A percentile compares a stretch with the other conserved stretches of the same genome.
These are phyloP conservation scores for Platynereis dumerilii DNA, from an alignment of 2,888 invertebrate genomes.

Conservation along the genomic window DNA sequence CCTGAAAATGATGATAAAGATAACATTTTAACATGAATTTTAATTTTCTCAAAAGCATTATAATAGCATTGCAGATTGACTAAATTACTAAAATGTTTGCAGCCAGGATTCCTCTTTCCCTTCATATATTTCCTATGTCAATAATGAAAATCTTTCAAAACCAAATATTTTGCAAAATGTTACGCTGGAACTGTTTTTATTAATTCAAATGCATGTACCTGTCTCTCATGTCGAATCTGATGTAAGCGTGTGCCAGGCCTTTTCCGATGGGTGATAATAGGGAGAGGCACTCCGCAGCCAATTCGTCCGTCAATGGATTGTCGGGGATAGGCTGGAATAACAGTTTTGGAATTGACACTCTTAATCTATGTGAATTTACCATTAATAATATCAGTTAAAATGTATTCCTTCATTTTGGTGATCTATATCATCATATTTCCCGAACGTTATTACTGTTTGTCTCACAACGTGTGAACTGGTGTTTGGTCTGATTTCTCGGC, in stretches of 20 bases:
- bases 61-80: too few relatives aligned
- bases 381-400: too few relatives aligned
- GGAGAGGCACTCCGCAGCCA: constrained; percentile 51
- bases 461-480: too few relatives aligned
- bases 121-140: neutral
- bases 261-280: constrained; percentile 62
- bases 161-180: neutral
- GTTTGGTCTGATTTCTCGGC: too few relatives aligned
- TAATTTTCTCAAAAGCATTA: too few relatives aligned
- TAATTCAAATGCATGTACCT: constrained; percentile 47
- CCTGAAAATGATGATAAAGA: constrained; percentile 45
- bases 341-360: neutral
- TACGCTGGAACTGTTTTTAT: neutral
- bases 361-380: too few relatives aligned
- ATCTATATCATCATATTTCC: too few relatives aligned
- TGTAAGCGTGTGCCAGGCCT: constrained; percentile 62
- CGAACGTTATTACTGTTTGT: too few relatives aligned
- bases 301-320: constrained; percentile 51
- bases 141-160: too few relatives aligned
- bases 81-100: neutral
- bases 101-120: too few relatives aligned
- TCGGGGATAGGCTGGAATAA: constrained; percentile 42
- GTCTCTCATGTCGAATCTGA: constrained; percentile 57
- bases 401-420: too few relatives aligned
- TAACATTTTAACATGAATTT: neutral